Conservation (phyloP, 2,888 invertebrate species). For the Hemithea aestivaria region DNA sequence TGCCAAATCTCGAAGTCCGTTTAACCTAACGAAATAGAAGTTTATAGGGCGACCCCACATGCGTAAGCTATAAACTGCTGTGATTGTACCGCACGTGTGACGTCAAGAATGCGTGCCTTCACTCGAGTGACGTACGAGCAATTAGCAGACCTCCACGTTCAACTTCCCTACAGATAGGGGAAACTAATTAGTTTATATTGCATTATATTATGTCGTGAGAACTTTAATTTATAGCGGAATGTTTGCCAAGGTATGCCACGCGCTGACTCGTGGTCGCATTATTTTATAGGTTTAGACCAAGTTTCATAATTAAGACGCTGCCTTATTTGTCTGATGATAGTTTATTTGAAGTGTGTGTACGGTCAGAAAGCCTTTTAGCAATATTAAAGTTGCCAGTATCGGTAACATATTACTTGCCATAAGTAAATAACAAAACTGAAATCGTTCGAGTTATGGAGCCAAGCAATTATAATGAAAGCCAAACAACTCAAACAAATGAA, state of each 20-base stretch:
- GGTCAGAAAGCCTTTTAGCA: too few relatives aligned
- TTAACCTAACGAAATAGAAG: constrained; percentile 2
- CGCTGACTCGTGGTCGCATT: neutral
- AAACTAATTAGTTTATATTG: constrained; percentile 35
- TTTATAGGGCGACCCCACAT: constrained; percentile 12
- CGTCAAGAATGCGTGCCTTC: constrained; percentile 36
- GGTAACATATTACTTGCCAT: too few relatives aligned
- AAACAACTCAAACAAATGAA: constrained; percentile 25
- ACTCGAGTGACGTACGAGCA: constrained; percentile 54
- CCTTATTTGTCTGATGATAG: neutral
- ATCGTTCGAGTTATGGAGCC: constrained; percentile 18
- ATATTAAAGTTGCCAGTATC: too few relatives aligned
- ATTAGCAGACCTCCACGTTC: constrained; percentile 46
- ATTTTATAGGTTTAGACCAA: too few relatives aligned
- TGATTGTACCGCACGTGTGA: constrained; percentile 17
- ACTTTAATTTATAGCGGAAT: constrained; percentile 11
- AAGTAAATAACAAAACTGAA: too few relatives aligned
- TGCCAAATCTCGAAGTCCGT: too few relatives aligned
- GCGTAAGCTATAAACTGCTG: constrained; percentile 17
- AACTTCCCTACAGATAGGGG: constrained; percentile 29
- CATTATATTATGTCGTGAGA: constrained; percentile 18
- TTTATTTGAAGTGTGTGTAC: too few relatives aligned
- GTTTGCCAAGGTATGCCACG: neutral
- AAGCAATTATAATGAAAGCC: constrained; percentile 18
- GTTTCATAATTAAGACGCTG: too few relatives aligned